Conservation (phyloP, 1,140 invertebrate species). For the Drosophila grimshawi region DNA sequence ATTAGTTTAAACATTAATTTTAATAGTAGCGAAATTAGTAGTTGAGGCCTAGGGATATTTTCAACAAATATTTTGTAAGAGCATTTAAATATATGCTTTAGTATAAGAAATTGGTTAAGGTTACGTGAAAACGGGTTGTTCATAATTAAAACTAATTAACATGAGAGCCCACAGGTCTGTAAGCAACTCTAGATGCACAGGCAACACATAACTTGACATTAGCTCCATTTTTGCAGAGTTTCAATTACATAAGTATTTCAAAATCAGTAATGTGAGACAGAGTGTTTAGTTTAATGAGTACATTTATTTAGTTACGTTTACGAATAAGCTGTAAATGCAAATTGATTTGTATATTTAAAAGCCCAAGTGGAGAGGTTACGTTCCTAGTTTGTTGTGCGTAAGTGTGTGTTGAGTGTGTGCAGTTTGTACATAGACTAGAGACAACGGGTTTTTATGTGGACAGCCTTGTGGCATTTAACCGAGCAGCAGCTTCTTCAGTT, state of each 20-base stretch:
- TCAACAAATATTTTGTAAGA: no score
- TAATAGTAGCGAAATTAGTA: no score
- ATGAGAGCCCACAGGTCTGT: not conserved
- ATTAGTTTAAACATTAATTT: no score
- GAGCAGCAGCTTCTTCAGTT: constrained; percentile 77
- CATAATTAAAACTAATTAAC: not conserved
- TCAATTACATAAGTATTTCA: not conserved
- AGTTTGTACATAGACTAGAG: constrained; percentile 57
- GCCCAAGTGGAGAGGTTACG: constrained; percentile 15
- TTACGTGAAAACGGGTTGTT: no score
- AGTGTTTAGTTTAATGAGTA: constrained; percentile 2
- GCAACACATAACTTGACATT: not conserved
- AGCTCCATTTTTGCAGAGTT: not conserved
- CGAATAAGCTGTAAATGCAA: constrained; percentile 1
- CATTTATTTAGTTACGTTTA: constrained; percentile 28
- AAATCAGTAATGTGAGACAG: not conserved
- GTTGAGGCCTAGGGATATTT: no score
- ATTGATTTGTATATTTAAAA: constrained; percentile 4
- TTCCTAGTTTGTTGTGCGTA: constrained; percentile 25
- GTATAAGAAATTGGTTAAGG: no score
- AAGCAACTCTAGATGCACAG: not conserved
- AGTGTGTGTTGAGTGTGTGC: constrained; percentile 6
- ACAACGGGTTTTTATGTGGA: constrained; percentile 10
- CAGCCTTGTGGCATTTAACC: constrained; percentile 48
- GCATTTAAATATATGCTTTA: no score